Conservation (phyloP, 2,888 invertebrate species). For the Lysandra coridon region DNA sequence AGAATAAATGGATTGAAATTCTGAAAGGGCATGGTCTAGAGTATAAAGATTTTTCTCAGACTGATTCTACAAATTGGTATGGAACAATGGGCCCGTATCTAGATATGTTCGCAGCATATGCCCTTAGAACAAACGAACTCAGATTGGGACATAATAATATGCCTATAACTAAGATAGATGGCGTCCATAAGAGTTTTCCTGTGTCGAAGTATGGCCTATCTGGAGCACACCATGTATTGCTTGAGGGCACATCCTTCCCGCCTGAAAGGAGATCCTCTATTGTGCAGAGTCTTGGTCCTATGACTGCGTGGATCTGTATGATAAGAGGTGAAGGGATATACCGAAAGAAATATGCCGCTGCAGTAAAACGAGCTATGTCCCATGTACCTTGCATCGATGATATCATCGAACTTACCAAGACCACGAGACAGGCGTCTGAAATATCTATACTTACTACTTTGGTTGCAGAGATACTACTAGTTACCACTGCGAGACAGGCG, state of each 20-base stretch:
- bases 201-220: constrained; percentile 43
- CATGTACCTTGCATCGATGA: constrained; percentile 45
- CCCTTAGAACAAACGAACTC: constrained; percentile 35
- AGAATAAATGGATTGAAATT: not conserved
- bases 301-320: constrained; percentile 45
- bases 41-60: not conserved
- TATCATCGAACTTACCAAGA: constrained; percentile 42
- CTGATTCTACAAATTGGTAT: not conserved
- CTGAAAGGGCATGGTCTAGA: not conserved
- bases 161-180: constrained; percentile 39
- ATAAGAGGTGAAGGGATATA: constrained; percentile 36
- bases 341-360: constrained; percentile 41
- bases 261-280: constrained; percentile 42
- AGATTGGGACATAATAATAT: constrained; percentile 41
- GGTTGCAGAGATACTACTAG: constrained; percentile 42
- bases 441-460: constrained; percentile 37
- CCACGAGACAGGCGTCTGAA: constrained; percentile 38
- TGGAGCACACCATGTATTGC: constrained; percentile 44
- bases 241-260: constrained; percentile 38
- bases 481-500: constrained; percentile 44
- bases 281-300: constrained; percentile 43
- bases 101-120: not conserved
- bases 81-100: not conserved
- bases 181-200: constrained; percentile 40
- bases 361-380: constrained; percentile 44